These are phyloP conservation scores for Leucosticte australis DNA, from an alignment of 2,113 vertebrate genomes.

Conservation along the genomic window DNA sequence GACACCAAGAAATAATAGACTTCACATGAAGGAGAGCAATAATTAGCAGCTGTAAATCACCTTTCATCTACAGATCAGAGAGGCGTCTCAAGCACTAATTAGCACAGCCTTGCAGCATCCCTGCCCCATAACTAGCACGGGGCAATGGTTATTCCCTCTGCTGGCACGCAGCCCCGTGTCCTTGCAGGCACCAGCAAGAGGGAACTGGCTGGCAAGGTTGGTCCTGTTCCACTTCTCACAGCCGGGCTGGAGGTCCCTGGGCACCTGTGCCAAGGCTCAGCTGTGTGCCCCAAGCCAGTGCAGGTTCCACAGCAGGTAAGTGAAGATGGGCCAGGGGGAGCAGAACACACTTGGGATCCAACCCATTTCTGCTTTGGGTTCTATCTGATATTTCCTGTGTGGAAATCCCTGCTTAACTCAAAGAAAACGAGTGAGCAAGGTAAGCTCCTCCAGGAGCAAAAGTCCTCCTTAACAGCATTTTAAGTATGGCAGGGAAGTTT, in stretches of 20 bases:
- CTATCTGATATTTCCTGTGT: not conserved
- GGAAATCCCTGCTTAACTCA: not conserved
- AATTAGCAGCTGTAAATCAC: conserved; percentile 43
- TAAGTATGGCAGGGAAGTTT: not conserved
- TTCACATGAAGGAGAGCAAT: conserved; percentile 20
- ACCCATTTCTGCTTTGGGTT: not conserved
- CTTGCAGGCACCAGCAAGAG: conserved; percentile 35
- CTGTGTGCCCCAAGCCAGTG: not conserved
- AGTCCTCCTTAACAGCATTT: not conserved
- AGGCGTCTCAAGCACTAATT: conserved; percentile 18
- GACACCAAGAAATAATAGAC: conserved; percentile 47
- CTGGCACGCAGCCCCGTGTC: not conserved
- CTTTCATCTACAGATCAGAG: conserved; percentile 63
- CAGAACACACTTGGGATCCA: not conserved
- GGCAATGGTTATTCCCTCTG: not conserved
- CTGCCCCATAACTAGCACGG: not conserved
- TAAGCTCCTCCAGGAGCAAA: not conserved
- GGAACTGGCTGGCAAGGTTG: not conserved
- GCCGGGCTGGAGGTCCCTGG: fast-evolving
- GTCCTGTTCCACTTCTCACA: not conserved
- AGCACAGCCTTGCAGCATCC: not conserved
- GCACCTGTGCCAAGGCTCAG: not conserved
- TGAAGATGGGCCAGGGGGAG: not conserved
- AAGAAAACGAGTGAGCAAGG: not conserved
- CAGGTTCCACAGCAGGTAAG: not conserved